Conservation (phyloP, 2,797 vertebrate genomes). For the Argyrosomus regius region DNA sequence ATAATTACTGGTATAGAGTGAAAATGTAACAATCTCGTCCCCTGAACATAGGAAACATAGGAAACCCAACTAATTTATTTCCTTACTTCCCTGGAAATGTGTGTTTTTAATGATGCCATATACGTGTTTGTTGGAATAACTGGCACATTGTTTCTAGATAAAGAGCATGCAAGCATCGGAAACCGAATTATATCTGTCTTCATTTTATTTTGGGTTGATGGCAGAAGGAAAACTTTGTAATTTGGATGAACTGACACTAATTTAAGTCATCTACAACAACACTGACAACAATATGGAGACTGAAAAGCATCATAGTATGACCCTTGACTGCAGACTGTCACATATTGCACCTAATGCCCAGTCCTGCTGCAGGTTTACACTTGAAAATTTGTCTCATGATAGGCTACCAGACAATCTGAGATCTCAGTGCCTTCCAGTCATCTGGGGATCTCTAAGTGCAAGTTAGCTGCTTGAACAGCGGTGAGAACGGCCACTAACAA, state of each 20-base stretch:
- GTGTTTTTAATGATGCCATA: neutral
- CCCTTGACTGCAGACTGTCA: neutral
- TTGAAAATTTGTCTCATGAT: neutral
- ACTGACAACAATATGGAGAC: too few species aligned
- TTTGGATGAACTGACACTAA: neutral
- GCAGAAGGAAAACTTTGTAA: neutral
- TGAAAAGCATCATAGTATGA: neutral
- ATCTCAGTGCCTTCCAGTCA: too few species aligned
- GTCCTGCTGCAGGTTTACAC: neutral
- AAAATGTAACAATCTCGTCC: neutral
- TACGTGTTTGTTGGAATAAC: neutral
- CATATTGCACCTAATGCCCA: neutral
- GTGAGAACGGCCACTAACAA: too few species aligned
- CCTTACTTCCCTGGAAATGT: neutral
- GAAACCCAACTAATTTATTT: neutral
- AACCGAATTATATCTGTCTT: neutral
- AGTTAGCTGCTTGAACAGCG: too few species aligned
- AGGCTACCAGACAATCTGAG: too few species aligned
- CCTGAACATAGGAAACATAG: neutral
- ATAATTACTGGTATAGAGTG: neutral
- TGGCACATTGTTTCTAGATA: neutral
- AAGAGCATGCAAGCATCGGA: neutral
- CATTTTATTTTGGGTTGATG: neutral
- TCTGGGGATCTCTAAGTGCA: too few species aligned
- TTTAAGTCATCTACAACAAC: neutral